These are phyloP conservation scores for Menura novaehollandiae DNA, from an alignment of 2,113 vertebrate species.

Conservation along the genomic window DNA sequence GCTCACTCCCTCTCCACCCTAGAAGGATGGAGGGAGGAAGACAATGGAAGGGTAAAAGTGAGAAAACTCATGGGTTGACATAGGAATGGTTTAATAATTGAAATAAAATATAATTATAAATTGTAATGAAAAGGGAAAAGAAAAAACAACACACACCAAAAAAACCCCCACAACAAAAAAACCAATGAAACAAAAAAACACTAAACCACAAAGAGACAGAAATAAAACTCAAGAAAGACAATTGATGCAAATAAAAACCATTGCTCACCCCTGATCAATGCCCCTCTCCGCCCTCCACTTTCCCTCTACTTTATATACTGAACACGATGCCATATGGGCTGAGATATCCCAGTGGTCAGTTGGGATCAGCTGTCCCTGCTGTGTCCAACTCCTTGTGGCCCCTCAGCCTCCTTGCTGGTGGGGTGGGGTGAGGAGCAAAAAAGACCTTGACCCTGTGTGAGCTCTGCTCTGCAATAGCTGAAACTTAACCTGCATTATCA, in stretches of 20 bases:
- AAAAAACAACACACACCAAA: neutral
- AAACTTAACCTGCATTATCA: neutral
- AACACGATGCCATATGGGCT: neutral
- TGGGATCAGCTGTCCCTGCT: neutral
- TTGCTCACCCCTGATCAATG: neutral
- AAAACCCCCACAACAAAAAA: neutral
- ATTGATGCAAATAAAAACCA: neutral
- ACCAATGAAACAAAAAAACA: neutral
- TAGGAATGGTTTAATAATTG: neutral
- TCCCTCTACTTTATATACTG: neutral
- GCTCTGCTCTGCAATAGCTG: neutral
- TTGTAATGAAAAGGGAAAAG: neutral
- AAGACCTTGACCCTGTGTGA: neutral
- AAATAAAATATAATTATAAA: neutral
- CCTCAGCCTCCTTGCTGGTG: rapidly evolving
- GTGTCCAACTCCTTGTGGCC: neutral
- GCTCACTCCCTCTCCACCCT: rapidly evolving
- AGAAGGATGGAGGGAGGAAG: neutral
- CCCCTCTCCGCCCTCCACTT: neutral
- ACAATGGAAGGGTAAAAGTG: neutral
- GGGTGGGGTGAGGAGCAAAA: neutral
- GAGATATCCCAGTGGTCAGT: neutral
- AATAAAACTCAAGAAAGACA: neutral
- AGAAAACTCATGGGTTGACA: neutral
- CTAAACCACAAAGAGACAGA: neutral